Percentiles rank a stretch among this genome's conserved stretches.
These are phyloP conservation scores for Seladonia tumulorum DNA, from an alignment of 2,888 invertebrate genomes.

Conservation along the genomic window DNA sequence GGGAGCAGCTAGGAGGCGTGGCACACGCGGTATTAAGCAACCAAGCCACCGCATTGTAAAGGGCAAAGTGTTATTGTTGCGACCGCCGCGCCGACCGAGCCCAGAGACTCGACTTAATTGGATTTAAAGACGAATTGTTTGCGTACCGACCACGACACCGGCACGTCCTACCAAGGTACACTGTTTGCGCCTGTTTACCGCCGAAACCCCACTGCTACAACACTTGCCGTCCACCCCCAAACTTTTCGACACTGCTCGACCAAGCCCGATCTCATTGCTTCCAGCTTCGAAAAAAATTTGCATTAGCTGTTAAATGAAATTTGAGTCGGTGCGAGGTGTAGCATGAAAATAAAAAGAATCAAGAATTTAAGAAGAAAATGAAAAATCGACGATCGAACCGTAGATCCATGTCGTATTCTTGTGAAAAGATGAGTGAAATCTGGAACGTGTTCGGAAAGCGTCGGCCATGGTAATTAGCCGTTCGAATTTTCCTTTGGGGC, in stretches of 20 bases:
- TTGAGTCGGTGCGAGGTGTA: no score
- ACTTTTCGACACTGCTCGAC: not conserved
- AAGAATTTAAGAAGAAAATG: no score
- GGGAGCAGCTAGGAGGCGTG: slow-evolving; percentile 77
- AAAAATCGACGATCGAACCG: no score
- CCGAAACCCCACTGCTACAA: not conserved
- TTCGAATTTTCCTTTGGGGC: slow-evolving; percentile 26
- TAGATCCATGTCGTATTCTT: not conserved
- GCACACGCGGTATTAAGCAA: slow-evolving; percentile 80
- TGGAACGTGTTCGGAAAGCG: not conserved
- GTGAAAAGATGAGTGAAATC: not conserved
- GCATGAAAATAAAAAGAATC: no score
- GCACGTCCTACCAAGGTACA: slow-evolving; percentile 41
- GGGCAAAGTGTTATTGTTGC: slow-evolving; percentile 79
- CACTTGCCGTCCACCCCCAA: not conserved
- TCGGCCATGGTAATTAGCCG: slow-evolving; percentile 6
- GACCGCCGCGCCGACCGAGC: slow-evolving; percentile 71
- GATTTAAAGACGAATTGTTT: slow-evolving; percentile 82
- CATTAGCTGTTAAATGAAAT: no score
- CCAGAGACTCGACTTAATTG: slow-evolving; percentile 80
- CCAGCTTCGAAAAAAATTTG: not conserved
- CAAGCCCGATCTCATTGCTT: not conserved
- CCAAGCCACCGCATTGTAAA: slow-evolving; percentile 76
- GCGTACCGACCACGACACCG: slow-evolving; percentile 61
- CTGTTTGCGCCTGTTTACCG: slow-evolving; percentile 11